A percentile compares a stretch with the other conserved stretches of the same genome.
These are phyloP conservation scores for Cephus pulcher DNA, from an alignment of 2,888 invertebrate genomes.

Conservation along the genomic window DNA sequence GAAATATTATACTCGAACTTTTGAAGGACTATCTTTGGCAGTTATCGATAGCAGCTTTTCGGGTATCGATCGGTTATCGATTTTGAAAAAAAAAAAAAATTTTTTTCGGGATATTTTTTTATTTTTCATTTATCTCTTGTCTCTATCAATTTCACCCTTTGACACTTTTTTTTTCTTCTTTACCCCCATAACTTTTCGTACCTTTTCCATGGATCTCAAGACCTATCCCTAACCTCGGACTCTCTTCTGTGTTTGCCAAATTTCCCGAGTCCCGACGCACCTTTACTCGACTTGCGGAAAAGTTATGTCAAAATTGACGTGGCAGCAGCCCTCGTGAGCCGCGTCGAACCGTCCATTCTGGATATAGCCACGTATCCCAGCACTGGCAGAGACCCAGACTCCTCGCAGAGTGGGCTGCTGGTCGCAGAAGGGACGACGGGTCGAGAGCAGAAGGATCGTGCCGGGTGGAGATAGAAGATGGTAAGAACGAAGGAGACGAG, in stretches of 20 bases:
- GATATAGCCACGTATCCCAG: not conserved
- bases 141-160: not conserved
- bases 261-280: not conserved
- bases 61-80: not conserved
- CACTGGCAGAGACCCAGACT: not conserved
- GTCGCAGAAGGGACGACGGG: not conserved
- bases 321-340: not conserved
- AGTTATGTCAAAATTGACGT: not conserved
- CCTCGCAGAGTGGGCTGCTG: too few relatives aligned
- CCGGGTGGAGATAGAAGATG: not conserved
- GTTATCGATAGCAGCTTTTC: not conserved
- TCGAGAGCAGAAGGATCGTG: not conserved
- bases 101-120: fast-evolving
- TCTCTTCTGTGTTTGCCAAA: not conserved
- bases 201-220: not conserved
- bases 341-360: not conserved
- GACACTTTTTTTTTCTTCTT: not conserved
- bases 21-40: not conserved
- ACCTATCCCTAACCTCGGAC: not conserved
- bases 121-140: not conserved
- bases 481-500: fast-evolving
- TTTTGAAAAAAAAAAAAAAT: not conserved
- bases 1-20: not conserved
- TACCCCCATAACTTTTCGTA: not conserved
- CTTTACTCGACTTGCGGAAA: not conserved